Evolutionary conservation across 2,113 vertebrate species (phyloP).

Genomic region (Festucalex cinctus): DNA sequence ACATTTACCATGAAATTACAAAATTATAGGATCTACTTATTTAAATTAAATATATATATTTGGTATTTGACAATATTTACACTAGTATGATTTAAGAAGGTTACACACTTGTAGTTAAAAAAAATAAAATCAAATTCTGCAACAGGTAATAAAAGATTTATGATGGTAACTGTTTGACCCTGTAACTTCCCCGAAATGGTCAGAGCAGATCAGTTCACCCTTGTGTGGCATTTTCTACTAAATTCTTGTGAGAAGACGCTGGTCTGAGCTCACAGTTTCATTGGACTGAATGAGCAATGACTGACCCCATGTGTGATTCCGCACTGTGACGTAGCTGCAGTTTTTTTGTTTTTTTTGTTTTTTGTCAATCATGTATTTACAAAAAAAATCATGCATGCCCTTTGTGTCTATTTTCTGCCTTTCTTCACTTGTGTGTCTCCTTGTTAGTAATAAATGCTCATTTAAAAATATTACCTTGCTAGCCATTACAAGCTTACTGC

Average conservation of each 20-base stretch:
- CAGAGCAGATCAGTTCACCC: not conserved
- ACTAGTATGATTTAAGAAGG: too few relatives aligned
- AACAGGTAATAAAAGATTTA: not conserved
- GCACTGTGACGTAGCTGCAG: constrained; percentile 30
- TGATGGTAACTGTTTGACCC: not conserved
- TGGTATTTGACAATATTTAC: too few relatives aligned
- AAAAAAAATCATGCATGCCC: constrained; percentile 13
- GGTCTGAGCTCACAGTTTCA: constrained; percentile 11
- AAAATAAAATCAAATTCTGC: too few relatives aligned
- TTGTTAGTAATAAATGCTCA: not conserved
- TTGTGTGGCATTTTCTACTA: not conserved
- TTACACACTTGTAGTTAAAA: too few relatives aligned
- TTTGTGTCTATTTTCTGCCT: constrained; percentile 19
- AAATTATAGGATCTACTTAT: too few relatives aligned
- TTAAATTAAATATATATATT: too few relatives aligned
- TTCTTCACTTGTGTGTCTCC: constrained; percentile 1
- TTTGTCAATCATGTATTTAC: not conserved
- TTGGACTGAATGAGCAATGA: constrained; percentile 26
- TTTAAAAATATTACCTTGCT: not conserved
- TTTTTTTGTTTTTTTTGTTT: too few relatives aligned
- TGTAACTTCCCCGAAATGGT: not conserved
- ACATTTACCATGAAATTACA: too few relatives aligned
- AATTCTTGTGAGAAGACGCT: constrained; percentile 3
- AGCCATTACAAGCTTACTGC: not conserved
- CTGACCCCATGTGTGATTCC: constrained; percentile 21